Evolutionary conservation across 2,797 vertebrate species (phyloP).

Genomic region (Galagoides demidoff): DNA sequence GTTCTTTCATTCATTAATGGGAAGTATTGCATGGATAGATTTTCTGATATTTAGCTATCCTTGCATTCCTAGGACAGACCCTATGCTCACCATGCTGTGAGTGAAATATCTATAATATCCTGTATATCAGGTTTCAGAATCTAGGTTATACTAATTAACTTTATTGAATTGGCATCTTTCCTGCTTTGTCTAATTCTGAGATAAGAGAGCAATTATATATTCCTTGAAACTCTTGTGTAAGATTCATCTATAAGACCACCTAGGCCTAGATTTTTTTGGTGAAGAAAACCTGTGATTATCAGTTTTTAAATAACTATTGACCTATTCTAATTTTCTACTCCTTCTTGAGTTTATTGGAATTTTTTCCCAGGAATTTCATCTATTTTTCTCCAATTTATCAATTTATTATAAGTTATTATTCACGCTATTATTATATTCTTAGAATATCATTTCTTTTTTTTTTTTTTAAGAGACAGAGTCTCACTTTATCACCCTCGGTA

Average conservation of each 20-base stretch:
- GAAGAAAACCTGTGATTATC: background rate
- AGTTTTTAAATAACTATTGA: background rate
- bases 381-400: background rate
- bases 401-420: background rate
- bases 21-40: background rate
- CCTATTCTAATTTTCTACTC: conserved; percentile 2
- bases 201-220: background rate
- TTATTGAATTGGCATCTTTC: background rate
- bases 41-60: background rate
- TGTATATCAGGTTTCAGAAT: background rate
- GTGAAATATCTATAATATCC: background rate
- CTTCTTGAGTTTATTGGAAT: background rate
- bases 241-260: background rate
- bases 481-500: too few species aligned
- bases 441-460: background rate
- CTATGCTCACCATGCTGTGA: background rate
- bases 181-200: conserved; percentile 31
- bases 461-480: too few species aligned
- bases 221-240: background rate
- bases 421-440: background rate
- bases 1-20: background rate
- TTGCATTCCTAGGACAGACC: background rate
- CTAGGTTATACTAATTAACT: background rate
- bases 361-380: background rate
- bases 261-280: background rate